Evolutionary conservation across 2,888 invertebrate genomes (phyloP), one percentile per base, ranked within the genome.

Genomic region (Nineta flava): DNA sequence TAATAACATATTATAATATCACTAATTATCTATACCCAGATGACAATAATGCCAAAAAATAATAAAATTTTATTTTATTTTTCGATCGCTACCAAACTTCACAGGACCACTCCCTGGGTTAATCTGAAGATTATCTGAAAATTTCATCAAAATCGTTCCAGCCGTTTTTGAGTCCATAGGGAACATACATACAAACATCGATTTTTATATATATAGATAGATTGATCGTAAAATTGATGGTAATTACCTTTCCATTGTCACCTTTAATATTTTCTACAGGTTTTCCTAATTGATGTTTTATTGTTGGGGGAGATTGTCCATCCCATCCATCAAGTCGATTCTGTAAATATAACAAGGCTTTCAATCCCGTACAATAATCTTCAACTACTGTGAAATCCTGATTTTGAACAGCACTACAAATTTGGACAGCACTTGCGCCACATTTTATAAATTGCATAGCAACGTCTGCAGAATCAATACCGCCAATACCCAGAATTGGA

Each of bases 361-460:
- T 88, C 10, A 97, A 70, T 0, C 94, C 94, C 0, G 83, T 86
- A 50, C 84, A 78, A 64, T 97, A 99, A 67, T 99, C 97, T 9
- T 96, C 88, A 45, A 99, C 83, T 1, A 99, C 71, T 0, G 96
- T 96, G 62, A 95, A 99, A 68, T 99, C 97, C 71, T 99, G 97
- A 69, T 99, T 99, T 67, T 99, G 97, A 16, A 99, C 79, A 1
- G 97, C 91, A 59, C 95, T 96, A 68, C 97, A 91, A 50, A 95
- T 76, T 77, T 97, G 97, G 0, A 99, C 71, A 1, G 88, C 84
- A 0, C 87, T 81, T 3, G 97, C 94, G 1, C 97, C 99, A 55
- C 90, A 88, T 62, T 91, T 80, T 3, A 99, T 70, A 64, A 93
- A 99, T 69, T 97, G 95, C n/a, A 95, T 65, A 0, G 93, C 88